phyloP scores from a whole-genome alignment of 2,797 vertebrate genomes.

The Myripristis jacobus region DNA sequence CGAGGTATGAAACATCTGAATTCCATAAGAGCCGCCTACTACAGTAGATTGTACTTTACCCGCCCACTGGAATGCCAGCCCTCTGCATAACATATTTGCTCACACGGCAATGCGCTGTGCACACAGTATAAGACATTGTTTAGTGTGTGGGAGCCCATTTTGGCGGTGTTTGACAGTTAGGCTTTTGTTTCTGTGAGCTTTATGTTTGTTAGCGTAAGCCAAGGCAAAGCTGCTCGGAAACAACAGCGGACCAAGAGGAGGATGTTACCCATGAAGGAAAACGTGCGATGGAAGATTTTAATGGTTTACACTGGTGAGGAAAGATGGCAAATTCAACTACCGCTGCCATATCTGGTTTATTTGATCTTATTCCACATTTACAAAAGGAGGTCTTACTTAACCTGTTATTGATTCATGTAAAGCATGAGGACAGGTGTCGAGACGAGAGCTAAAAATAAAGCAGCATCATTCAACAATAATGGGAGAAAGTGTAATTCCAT shows the following conservation, averaged over 20 bases:
- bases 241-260: conserved; percentile 47
- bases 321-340: conserved; percentile 28
- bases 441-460: conserved; percentile 46
- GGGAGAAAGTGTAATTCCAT: conserved; percentile 17
- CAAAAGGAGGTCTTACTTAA: conserved; percentile 22
- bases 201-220: conserved; percentile 68
- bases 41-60: conserved; percentile 61
- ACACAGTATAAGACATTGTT: conserved; percentile 73
- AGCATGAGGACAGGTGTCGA: neutral
- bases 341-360: conserved; percentile 23
- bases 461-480: conserved; percentile 24
- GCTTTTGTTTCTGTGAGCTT: conserved; percentile 70
- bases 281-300: conserved; percentile 46
- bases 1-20: conserved; percentile 69
- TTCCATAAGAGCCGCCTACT: conserved; percentile 75
- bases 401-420: conserved; percentile 14
- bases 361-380: conserved; percentile 25
- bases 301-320: conserved; percentile 38
- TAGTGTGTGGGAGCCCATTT: conserved; percentile 78
- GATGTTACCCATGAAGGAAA: conserved; percentile 43
- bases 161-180: conserved; percentile 75
- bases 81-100: conserved; percentile 56
- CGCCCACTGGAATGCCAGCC: conserved; percentile 70
- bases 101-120: conserved; percentile 59
- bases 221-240: conserved; percentile 64